Conservation (phyloP, 2,113 vertebrate species). For the Heterotis niloticus region DNA sequence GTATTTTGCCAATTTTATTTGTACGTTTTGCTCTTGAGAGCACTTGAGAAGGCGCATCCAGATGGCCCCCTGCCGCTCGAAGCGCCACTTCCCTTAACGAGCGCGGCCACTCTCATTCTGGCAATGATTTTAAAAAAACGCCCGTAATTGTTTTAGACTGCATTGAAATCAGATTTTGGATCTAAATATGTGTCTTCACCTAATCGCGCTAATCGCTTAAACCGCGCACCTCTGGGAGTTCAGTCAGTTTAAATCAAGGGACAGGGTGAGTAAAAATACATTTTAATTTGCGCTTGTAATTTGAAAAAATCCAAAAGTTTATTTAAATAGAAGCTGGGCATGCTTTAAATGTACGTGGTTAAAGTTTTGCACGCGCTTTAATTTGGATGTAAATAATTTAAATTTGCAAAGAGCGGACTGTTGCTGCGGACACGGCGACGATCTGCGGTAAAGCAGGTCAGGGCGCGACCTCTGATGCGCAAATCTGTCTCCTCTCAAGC, state of each 20-base stretch:
- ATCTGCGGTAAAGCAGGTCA: conserved; percentile 12
- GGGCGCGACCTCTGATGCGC: neutral
- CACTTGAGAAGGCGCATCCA: conserved; percentile 67
- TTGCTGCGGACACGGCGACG: neutral
- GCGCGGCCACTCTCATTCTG: conserved; percentile 26
- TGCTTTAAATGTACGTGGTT: neutral
- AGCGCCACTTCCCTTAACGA: conserved; percentile 46
- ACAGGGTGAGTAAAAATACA: neutral
- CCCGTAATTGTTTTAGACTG: conserved; percentile 52
- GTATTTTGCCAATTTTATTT: conserved; percentile 70
- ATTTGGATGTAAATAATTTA: conserved; percentile 5
- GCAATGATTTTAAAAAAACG: conserved; percentile 50
- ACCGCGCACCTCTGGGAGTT: neutral
- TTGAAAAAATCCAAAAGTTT: conserved; percentile 9
- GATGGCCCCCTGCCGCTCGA: conserved; percentile 65
- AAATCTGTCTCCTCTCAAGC: neutral
- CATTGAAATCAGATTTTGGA: conserved; percentile 18
- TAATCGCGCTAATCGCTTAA: neutral
- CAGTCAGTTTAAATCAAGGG: neutral
- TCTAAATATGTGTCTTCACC: neutral
- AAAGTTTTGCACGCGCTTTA: neutral
- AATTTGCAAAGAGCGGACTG: neutral
- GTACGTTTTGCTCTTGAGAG: conserved; percentile 65
- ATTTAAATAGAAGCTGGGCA: conserved; percentile 14
- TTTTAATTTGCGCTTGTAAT: neutral